Base-by-base conservation (phyloP, 2,113 vertebrate genomes). In the Chauna torquata region DNA sequence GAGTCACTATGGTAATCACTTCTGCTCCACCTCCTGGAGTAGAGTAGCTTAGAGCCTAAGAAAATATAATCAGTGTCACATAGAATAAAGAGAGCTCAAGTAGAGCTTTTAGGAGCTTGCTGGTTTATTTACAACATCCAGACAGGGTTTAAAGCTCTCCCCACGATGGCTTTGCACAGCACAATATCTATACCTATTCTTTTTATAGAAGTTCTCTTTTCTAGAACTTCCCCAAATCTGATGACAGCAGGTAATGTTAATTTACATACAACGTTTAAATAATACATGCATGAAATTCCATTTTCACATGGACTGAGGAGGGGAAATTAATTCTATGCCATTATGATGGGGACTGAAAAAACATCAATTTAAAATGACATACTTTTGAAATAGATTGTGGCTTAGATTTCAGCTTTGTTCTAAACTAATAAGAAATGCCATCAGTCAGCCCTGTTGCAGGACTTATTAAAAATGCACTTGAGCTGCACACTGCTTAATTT, bases 1-100 rank as follows among this genome's bases (percentile, higher is more conserved):
- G 99, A 36, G 98, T 99, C 84, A 99, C 99, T 66, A 96, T 79
- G 98, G 99, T 99, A 98, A 98, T 96, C 36, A 3, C 72, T 81
- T 57, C 66, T 69, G n/a, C 87, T 93, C 52, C 28, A 17, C 30
- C n/a, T 83, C 95, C 78, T 79, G 14, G 52, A 19, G 62, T 80
- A 86, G 65, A 18, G 83, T 65, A 86, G 74, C 44, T 58, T 57
- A 89, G 76, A 38, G 62, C 32, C 69, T 20, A 16, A 58, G 54
- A 74, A 74, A 58, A 34, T 14, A 47, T 4, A 32, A 38, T 34
- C 77, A 30, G 42, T 59, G 32, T 86, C 58, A 30, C 3, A 2
- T 30, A 78, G 70, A 89, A 72, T 62, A 64, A 47, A 55, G 62
- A 64, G 47, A 81, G 47, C 50, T 83, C 55, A 49, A 72, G 62